phyloP scores from a whole-genome alignment of 37 sponge, comb jelly and placozoan species.

The Bolinopsis microptera region DNA sequence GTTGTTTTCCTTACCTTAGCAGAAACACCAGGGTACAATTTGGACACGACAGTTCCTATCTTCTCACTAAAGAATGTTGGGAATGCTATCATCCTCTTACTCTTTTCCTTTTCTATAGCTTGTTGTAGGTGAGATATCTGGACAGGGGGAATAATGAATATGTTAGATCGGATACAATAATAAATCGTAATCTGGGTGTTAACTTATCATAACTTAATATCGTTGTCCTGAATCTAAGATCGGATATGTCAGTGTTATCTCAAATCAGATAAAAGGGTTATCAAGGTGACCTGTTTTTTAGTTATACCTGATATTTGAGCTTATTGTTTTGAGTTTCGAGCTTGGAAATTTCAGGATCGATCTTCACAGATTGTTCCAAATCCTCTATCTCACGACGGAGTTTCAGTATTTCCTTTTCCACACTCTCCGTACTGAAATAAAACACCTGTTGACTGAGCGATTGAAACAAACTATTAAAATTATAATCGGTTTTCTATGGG shows the following conservation, averaged over 20 bases:
- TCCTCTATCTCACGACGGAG: conserved; percentile 10
- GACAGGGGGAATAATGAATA: no score
- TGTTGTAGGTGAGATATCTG: conserved; percentile 2
- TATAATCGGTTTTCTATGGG: no score
- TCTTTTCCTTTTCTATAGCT: conserved; percentile 24
- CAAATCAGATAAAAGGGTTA: no score
- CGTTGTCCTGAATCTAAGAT: no score
- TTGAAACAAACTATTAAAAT: no score
- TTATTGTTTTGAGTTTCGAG: conserved; percentile 53
- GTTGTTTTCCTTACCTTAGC: no score
- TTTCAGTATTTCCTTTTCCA: not conserved
- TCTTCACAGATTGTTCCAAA: conserved; percentile 8
- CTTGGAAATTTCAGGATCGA: conserved; percentile 12
- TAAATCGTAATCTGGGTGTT: no score
- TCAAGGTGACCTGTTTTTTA: no score
- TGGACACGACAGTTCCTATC: not conserved
- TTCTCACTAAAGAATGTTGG: conserved; percentile 25
- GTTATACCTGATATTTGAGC: conserved; percentile 2
- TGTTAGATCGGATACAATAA: no score
- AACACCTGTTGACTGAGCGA: no score
- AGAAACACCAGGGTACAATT: conserved; percentile 1
- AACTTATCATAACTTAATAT: no score
- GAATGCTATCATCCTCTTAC: conserved; percentile 45
- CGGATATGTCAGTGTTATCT: no score
- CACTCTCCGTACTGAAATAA: not conserved